Evolutionary conservation across 2,888 invertebrate species (phyloP), one percentile per base, ranked within the genome.

Genomic region (Scaptomyza parva): DNA sequence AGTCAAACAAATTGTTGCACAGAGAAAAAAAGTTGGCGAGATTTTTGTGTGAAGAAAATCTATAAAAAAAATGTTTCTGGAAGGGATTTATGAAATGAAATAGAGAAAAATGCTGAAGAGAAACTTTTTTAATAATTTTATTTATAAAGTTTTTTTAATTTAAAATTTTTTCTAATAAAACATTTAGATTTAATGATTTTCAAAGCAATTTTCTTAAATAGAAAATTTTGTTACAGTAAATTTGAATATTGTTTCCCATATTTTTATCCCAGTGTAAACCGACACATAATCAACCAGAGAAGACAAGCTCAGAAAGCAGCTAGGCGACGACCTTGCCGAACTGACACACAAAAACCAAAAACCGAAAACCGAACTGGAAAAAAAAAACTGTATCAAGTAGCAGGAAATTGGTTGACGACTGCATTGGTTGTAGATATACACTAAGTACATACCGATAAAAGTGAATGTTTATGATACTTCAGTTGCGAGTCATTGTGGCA

Each of bases 391-490:
- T 84, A 84, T 85, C 82, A 84, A 84, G 87, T 84, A 86, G 85
- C 78, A 82, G 85, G 78, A 86, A 84, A 84, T 86, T 84, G 79
- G 82, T 63, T 76, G 74, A 76, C 76, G 86, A 84, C 79, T 86
- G 85, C 84, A 78, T 47, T 59, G 57, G 30, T 43, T 2, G 33
- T 8, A 14, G 35, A 45, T 41, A 45, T 41, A 50, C 12, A 57
- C 24, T 30, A 48, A 18, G n/a, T 28, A 28, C 39, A 30, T 12
- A 22, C 12, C 17, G 37, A 43, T 84, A 83, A 83, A 83, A 83
- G 83, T 83, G 83, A 83, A 83, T 83, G 83, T 83, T 86, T 84
- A 84, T 81, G 86, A 77, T 79, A 77, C 83, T 86, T 80, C 70
- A 86, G 59, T 74, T 67, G 65, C 84, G 76, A 78, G 66, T 80